Base-by-base conservation (phyloP, 53 echinoderm and acorn worm genomes). In the Temnopleurus reevesii region DNA sequence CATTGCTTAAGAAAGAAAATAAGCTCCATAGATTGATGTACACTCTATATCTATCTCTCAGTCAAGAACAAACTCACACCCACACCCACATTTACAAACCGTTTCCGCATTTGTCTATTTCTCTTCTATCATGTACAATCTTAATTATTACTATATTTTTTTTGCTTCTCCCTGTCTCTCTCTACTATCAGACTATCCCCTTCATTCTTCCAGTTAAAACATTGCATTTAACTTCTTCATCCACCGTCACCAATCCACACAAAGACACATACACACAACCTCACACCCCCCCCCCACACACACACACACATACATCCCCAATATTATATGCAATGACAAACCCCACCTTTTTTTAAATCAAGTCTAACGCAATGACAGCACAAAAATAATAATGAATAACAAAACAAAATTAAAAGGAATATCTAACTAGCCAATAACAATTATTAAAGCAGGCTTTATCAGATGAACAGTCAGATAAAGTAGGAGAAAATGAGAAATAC, bases 1-100 rank as follows among this genome's bases (percentile, higher is more conserved):
- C 71, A 71, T 71, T 41, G 71, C 71, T 4, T 71, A 35, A 71
- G 41, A 71, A 64, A 64, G 35, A 33, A n/a, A n/a, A n/a, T n/a
- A n/a, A n/a, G n/a, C n/a, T n/a, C n/a, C n/a, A n/a, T n/a, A n/a
- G n/a, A n/a, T n/a, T n/a, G n/a, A n/a, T n/a, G n/a, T n/a, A n/a
- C n/a, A n/a, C n/a, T n/a, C n/a, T n/a, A n/a, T n/a, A n/a, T n/a
- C n/a, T n/a, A n/a, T n/a, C n/a, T n/a, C n/a, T n/a, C n/a, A n/a
- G n/a, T n/a, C n/a, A n/a, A n/a, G n/a, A n/a, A n/a, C n/a, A n/a
- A n/a, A n/a, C n/a, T n/a, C n/a, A n/a, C n/a, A n/a, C n/a, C n/a
- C n/a, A n/a, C n/a, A n/a, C n/a, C n/a, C n/a, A n/a, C n/a, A n/a
- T n/a, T 10, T 28, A 0, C 27, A 26, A 29, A 2, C 21, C 15